Evolutionary conservation across 2,113 vertebrate species (phyloP).

Genomic region (Sinocyclocheilus anophthalmus): DNA sequence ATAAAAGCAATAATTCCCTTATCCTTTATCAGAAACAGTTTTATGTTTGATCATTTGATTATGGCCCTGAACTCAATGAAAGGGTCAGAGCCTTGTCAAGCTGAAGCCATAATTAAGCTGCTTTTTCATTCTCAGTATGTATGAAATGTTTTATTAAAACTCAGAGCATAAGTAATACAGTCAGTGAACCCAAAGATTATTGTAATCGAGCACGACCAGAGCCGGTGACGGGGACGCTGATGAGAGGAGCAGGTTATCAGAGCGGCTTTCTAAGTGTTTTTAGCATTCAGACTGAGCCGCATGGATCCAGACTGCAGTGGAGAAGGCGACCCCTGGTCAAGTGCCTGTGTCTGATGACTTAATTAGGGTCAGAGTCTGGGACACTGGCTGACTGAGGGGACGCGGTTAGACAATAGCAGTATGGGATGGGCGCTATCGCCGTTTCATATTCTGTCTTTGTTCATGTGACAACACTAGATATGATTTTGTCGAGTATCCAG

Average conservation of each 20-base stretch:
- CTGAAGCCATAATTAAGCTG: background rate
- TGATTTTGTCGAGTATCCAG: background rate
- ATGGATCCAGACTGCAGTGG: slow-evolving; percentile 41
- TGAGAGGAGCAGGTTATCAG: slow-evolving; percentile 30
- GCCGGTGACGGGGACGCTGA: slow-evolving; percentile 14
- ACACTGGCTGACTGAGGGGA: slow-evolving; percentile 52
- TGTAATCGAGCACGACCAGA: slow-evolving; percentile 3
- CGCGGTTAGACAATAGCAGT: slow-evolving; percentile 38
- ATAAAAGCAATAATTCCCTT: slow-evolving; percentile 1
- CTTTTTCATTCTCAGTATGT: background rate
- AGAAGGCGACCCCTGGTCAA: slow-evolving; percentile 71
- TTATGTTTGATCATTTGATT: slow-evolving; percentile 1
- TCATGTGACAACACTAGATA: slow-evolving; percentile 13
- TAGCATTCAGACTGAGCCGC: slow-evolving; percentile 56
- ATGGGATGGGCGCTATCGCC: background rate
- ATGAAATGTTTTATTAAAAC: slow-evolving; percentile 36
- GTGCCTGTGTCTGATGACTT: slow-evolving; percentile 73
- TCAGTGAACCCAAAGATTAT: slow-evolving; percentile 14
- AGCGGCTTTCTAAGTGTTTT: slow-evolving; percentile 39
- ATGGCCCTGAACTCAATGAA: background rate
- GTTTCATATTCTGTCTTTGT: slow-evolving; percentile 41
- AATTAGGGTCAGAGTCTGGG: slow-evolving; percentile 72
- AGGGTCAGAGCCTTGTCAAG: slow-evolving; percentile 6
- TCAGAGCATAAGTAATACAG: slow-evolving; percentile 12
- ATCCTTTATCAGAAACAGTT: background rate